Conservation (phyloP, 2,113 vertebrate species). For the Peromyscus californicus region DNA sequence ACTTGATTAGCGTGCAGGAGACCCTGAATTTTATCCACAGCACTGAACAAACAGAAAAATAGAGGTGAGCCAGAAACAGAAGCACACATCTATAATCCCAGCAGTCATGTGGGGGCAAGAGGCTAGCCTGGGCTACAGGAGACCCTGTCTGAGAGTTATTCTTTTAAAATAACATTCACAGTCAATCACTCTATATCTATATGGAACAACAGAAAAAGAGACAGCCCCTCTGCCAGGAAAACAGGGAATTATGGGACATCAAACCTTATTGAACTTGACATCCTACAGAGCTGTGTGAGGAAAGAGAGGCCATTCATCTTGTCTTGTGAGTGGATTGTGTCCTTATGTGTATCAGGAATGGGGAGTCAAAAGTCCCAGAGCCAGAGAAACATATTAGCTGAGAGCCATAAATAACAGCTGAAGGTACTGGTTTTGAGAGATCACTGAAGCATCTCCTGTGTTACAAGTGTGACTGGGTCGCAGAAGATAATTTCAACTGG, state of each 20-base stretch:
- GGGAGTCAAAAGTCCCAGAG: slow-evolving; percentile 12
- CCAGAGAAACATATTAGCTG: background rate
- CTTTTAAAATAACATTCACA: background rate
- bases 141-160: background rate
- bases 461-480: background rate
- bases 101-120: background rate
- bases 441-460: background rate
- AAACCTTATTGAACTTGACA: fast-evolving
- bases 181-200: background rate
- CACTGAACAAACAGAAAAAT: background rate
- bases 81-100: background rate
- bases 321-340: background rate
- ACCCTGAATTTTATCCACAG: background rate
- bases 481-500: background rate
- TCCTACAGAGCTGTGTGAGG: background rate
- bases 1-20: background rate
- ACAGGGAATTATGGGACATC: background rate
- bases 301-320: background rate
- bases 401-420: background rate
- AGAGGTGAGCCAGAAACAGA: background rate
- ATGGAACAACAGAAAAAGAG: background rate
- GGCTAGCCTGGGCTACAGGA: background rate
- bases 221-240: background rate
- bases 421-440: background rate
- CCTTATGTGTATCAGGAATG: background rate